phyloP scores from a whole-genome alignment of 1,140 invertebrate genomes.

The Periplaneta americana region DNA sequence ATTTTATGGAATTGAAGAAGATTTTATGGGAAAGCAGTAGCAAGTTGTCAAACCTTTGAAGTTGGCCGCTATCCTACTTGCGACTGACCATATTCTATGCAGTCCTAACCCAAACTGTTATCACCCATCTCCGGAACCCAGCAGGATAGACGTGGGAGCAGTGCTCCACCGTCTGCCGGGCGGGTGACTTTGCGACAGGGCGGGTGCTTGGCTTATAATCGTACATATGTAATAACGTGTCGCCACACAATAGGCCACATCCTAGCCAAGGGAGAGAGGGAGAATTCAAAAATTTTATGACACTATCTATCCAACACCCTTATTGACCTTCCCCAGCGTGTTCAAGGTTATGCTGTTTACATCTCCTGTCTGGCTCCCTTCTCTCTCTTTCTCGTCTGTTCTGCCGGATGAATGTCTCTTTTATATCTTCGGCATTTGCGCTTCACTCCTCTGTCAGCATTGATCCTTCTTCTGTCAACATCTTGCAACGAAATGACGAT shows the following conservation, averaged over 20 bases:
- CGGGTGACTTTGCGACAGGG: not conserved
- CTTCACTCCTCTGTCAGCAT: not conserved
- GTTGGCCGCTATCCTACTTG: no score
- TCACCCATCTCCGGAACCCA: no score
- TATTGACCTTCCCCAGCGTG: slow-evolving; percentile 9
- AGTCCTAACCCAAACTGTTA: no score
- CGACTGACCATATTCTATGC: no score
- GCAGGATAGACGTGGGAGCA: no score
- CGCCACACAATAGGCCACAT: not conserved
- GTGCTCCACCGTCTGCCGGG: no score
- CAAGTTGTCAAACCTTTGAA: no score
- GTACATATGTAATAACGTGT: no score
- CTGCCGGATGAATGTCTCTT: not conserved
- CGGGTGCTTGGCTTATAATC: no score
- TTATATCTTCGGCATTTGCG: not conserved
- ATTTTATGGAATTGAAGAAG: no score
- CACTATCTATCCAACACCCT: not conserved
- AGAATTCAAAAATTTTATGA: not conserved
- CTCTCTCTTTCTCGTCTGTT: not conserved
- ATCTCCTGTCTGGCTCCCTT: not conserved
- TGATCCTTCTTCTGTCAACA: not conserved
- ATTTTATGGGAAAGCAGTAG: no score
- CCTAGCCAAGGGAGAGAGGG: not conserved
- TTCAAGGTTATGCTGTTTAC: slow-evolving; percentile 13
- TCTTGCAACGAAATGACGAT: no score